Evolutionary conservation across 1,140 invertebrate species (phyloP), one percentile per base, ranked within the genome.

Genomic region (Drosophila orosa): DNA sequence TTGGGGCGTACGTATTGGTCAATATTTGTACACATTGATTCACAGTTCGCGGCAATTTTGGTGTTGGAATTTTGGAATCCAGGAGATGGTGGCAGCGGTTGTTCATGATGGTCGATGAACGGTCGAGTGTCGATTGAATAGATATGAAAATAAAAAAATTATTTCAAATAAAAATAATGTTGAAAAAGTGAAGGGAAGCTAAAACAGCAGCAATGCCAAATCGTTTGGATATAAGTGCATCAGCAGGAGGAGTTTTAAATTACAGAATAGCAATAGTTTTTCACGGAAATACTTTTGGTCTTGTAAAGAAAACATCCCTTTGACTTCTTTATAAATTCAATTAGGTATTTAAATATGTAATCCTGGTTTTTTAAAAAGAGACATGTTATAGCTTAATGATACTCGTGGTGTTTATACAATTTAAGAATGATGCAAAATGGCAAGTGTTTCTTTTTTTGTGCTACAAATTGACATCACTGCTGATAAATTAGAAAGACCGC

Each of bases 11-110:
- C 55, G 73, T 65, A 68, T 55, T 74, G 59, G 74, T 54, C 73
- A 78, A 82, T 75, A 55, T 45, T 80, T 77, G 13, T 73, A 76
- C 66, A 84, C 59, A 79, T 78, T 40, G 52, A 47, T 74, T 54
- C 69, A 54, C 55, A 45, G 44, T 82, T 72, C 65, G 37, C 44
- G 22, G 33, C 40, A 75, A 80, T 80, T 65, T 84, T 48, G 50
- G 66, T 81, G 40, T 45, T n/a, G n/a, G n/a, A n/a, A 66, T 57
- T 86, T 86, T 82, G 61, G 66, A 35, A 54, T 71, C 66, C 68
- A 71, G 33, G 66, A 71, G 25, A 71, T 71, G 65, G 67, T 66
- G 60, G 61, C 60, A 60, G 56, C 56, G 56, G 61, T 72, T 71
- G 42, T 37, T 58, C 65, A 71, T 71, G 52, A 66, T 68, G 61